Evolutionary conservation across 2,888 invertebrate species (phyloP).

Genomic region (Phyllotreta cruciferae): DNA sequence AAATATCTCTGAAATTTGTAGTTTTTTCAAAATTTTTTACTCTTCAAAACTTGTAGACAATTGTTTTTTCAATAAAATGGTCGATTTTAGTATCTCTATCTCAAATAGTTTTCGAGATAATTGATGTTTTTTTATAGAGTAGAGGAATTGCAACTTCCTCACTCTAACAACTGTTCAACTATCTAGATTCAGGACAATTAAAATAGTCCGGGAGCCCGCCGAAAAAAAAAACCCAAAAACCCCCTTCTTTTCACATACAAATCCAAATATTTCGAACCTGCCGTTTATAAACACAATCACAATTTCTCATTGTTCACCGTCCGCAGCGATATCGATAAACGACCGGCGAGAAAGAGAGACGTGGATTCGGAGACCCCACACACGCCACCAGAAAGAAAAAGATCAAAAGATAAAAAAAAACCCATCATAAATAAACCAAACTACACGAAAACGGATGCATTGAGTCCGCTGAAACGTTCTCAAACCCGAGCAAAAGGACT

Average conservation of each 20-base stretch:
- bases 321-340: conserved; percentile 10
- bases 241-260: too few species aligned
- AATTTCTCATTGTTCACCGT: conserved; percentile 1
- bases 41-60: too few species aligned
- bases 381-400: conserved; percentile 34
- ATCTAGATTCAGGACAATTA: too few species aligned
- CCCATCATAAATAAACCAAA: conserved; percentile 39
- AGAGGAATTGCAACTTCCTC: too few species aligned
- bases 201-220: conserved; percentile 2
- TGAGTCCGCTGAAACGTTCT: conserved; percentile 25
- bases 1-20: too few species aligned
- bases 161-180: too few species aligned
- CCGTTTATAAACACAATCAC: not conserved
- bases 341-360: conserved; percentile 9
- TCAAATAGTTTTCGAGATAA: too few species aligned
- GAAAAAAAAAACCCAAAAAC: conserved; percentile 4
- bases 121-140: too few species aligned
- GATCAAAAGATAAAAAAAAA: conserved; percentile 33
- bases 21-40: too few species aligned
- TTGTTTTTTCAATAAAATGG: too few species aligned
- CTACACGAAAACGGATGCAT: conserved; percentile 39
- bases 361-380: conserved; percentile 30
- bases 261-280: too few species aligned
- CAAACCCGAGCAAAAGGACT: not conserved
- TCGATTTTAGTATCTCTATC: too few species aligned